Conservation (phyloP, 2,113 vertebrate genomes). For the Pterocles burchelli region DNA sequence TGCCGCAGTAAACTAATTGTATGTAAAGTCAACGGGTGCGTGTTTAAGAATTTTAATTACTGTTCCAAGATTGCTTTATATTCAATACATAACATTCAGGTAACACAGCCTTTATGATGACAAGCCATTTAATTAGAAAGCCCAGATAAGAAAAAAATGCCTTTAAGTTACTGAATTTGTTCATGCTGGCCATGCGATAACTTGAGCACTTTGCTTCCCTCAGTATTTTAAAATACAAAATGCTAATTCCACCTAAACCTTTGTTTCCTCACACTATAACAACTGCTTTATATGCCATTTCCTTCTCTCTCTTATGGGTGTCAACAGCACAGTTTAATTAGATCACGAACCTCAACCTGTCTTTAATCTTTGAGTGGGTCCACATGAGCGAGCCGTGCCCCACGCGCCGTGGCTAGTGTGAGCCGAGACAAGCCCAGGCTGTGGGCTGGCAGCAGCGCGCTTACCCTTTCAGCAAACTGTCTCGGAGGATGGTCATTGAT, state of each 20-base stretch:
- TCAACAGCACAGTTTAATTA: conserved; percentile 61
- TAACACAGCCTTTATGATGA: conserved; percentile 75
- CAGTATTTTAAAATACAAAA: conserved; percentile 61
- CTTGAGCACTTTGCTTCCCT: conserved; percentile 36
- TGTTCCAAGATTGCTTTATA: conserved; percentile 75
- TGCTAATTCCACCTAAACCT: conserved; percentile 45
- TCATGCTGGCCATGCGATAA: conserved; percentile 51
- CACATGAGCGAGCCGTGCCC: not conserved
- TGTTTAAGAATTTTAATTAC: conserved; percentile 81
- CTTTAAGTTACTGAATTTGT: conserved; percentile 68
- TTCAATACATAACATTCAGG: conserved; percentile 74
- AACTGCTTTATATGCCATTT: conserved; percentile 51
- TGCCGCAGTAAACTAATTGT: conserved; percentile 70
- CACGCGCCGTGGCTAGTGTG: not conserved
- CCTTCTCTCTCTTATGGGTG: conserved; percentile 1
- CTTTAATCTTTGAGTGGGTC: conserved; percentile 19
- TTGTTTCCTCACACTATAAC: conserved; percentile 45
- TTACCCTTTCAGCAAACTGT: conserved; percentile 73
- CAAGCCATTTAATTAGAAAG: conserved; percentile 81
- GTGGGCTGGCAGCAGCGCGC: not conserved
- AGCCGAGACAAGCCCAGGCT: conserved; percentile 34
- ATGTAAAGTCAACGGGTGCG: conserved; percentile 69
- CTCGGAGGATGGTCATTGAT: conserved; percentile 85
- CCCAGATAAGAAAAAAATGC: conserved; percentile 75
- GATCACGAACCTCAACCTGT: conserved; percentile 17